These are phyloP conservation scores for Chamaedrilus cognettii DNA, from an alignment of 2,888 invertebrate species.

Conservation along the genomic window DNA sequence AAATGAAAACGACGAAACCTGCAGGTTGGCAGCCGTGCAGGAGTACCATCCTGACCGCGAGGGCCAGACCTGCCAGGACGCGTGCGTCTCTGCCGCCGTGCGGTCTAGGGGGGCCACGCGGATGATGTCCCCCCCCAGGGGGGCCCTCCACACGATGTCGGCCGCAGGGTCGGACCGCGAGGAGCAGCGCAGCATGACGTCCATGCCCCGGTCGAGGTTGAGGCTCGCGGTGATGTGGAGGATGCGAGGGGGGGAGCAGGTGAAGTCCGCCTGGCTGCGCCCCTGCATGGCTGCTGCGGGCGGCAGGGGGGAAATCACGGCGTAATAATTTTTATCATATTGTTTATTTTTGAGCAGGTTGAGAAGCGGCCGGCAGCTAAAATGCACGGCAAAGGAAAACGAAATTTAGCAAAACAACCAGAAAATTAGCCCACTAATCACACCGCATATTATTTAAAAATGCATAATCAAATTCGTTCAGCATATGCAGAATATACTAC, in stretches of 20 bases:
- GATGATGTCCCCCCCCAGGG: constrained; percentile 28
- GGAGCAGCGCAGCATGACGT: constrained; percentile 25
- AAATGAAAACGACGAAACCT: no score
- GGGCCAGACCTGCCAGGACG: constrained; percentile 17
- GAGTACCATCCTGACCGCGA: constrained; percentile 25
- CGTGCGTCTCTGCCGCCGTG: constrained; percentile 16
- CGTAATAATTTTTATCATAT: no score
- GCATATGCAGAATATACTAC: no score
- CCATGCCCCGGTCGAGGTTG: constrained; percentile 15
- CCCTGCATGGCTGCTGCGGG: constrained; percentile 15
- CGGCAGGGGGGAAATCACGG: no score
- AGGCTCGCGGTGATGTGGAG: constrained; percentile 16
- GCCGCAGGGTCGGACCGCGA: constrained; percentile 34
- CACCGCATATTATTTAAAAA: no score
- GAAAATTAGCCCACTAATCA: no score
- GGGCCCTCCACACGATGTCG: constrained; percentile 31
- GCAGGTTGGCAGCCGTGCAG: constrained; percentile 25
- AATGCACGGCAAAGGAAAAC: no score
- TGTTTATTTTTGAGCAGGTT: no score
- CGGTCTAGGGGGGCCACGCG: constrained; percentile 29
- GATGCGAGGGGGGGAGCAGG: constrained; percentile 26
- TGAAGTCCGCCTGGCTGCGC: constrained; percentile 10
- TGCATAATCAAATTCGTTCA: no score
- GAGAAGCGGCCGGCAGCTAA: no score
- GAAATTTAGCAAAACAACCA: no score